Evolutionary conservation across 2,888 invertebrate genomes (phyloP), one percentile per base, ranked within the genome.

Genomic region (Gastrophysa polygoni): DNA sequence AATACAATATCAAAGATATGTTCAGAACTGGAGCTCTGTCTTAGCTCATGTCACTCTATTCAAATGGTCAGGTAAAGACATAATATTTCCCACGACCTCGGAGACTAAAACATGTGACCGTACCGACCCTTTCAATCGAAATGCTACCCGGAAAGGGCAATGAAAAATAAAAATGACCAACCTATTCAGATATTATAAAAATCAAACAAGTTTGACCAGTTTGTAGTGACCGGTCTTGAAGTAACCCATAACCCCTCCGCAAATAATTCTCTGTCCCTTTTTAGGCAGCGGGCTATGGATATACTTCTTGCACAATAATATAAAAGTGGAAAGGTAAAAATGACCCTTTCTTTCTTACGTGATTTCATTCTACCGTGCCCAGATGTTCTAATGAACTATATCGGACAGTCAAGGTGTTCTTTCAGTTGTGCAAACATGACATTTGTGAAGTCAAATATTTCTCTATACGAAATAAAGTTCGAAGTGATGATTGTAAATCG

Each of bases 181-280:
- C 71, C 73, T 71, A 71, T 73, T 65, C 59, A 28, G 64, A 64
- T 63, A 61, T 18, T 46, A 61, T 68, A 71, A 76, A 75, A 75
- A 75, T 71, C 71, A 73, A 78, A 81, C 80, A 72, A 70, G 81
- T 81, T 81, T 81, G 81, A 80, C 81, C 81, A 81, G 81, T 81
- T 74, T 69, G 55, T 54, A 66, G 61, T 70, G 68, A 69, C 68
- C 70, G 68, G 69, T 69, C 66, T 68, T 67, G 29, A 50, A 67
- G 66, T 68, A 68, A 71, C 72, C 73, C 67, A 63, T 61, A 64
- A 64, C 59, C 69, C 67, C 61, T 63, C 60, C 60, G 64, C 59
- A 68, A 67, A 68, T 70, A 68, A 58, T 49, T 54, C 62, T 47
- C 64, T 44, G 47, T 64, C 67, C 58, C 54, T 61, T 56, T 63